Percentiles rank a stretch among this genome's conserved stretches.
Conservation (phyloP, 2,888 invertebrate species). For the Drosophila kokeensis region DNA sequence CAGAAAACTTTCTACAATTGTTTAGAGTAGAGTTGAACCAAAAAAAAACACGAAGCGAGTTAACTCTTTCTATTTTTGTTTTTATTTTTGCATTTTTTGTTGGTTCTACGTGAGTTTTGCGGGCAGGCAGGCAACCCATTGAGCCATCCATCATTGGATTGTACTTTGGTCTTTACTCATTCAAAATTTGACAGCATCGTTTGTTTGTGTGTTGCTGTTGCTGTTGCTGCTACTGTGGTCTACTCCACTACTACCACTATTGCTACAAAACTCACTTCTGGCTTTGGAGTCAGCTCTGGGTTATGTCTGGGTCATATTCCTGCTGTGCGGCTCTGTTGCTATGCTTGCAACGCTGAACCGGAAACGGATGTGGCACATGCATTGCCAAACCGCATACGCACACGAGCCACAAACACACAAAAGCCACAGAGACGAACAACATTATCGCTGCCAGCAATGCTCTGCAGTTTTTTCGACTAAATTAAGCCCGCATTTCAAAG, state of each 20-base stretch:
- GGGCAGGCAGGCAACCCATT: conserved; percentile 40
- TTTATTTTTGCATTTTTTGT: conserved; percentile 6
- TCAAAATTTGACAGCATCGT: conserved; percentile 81
- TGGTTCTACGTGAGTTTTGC: conserved; percentile 32
- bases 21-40: background rate
- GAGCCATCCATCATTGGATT: conserved; percentile 75
- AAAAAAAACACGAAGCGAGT: conserved; percentile 25
- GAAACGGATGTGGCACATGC: conserved; percentile 75
- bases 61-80: conserved; percentile 17
- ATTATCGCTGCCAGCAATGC: conserved; percentile 15
- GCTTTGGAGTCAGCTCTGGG: conserved; percentile 32
- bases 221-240: conserved; percentile 24
- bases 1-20: background rate
- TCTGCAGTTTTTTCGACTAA: conserved; percentile 7
- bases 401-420: conserved; percentile 24
- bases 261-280: background rate
- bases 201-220: conserved; percentile 60
- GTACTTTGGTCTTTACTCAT: conserved; percentile 78
- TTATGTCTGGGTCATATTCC: background rate
- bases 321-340: conserved; percentile 20
- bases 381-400: conserved; percentile 60
- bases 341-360: conserved; percentile 51
- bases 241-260: background rate
- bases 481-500: background rate
- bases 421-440: conserved; percentile 4